Base-by-base conservation (phyloP, 2,797 vertebrate genomes). In the Gymnodraco acuticeps region DNA sequence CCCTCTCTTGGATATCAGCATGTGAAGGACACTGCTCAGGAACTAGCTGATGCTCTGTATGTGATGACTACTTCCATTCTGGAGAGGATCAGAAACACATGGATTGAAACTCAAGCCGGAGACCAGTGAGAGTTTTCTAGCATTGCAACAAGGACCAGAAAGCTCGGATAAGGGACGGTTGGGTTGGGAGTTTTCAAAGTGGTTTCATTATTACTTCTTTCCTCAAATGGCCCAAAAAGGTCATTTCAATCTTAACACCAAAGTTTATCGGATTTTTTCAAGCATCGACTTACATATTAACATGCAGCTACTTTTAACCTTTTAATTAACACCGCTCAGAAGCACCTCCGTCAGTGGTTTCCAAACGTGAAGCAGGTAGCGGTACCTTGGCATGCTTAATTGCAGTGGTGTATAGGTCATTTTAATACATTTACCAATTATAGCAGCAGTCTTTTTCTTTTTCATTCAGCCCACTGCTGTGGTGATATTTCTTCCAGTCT, bases 391-490 rank as follows among this genome's bases (percentile, higher is more conserved):
- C 80, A 81, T 68, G 71, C 69, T 83, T 92, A 90, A 92, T 92
- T 83, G 85, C 83, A 75, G 90, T 92, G 78, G 75, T 84, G 73
- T 81, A 70, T 69, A 73, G 92, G 90, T 95, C 88, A 94, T 94
- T 95, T 94, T 91, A 93, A 94, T 94, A 94, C 77, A 92, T 90
- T 90, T 86, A 87, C 90, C 85, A 94, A 93, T 94, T 94, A 93
- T 85, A 88, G 82, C 84, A 67, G 74, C 81, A 90, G 89, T 91
- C 77, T 87, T 89, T 90, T 56, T 47, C 31, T 38, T 89, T 89
- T 92, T 84, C 87, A 87, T 89, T 81, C 83, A 87, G 84, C 88
- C 89, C 77, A 71, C 73, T 80, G 73, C 70, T 75, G 74, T 82
- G 62, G 77, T 80, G 83, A 77, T 90, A 83, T 87, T 78, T 92